Base-by-base conservation (phyloP, 2,888 invertebrate species). In the Sesia apiformis region DNA sequence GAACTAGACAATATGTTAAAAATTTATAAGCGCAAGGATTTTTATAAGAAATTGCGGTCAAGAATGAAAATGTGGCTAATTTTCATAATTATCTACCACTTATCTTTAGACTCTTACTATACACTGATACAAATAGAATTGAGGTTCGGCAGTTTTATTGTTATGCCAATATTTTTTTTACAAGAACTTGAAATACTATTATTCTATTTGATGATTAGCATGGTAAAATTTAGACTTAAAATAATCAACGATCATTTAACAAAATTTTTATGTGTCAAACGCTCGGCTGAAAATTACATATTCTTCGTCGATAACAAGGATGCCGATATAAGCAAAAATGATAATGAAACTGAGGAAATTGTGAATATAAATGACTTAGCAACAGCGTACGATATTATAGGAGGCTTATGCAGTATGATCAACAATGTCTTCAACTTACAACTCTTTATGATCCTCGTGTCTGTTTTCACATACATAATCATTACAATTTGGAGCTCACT, bases 401-500 rank as follows among this genome's bases (percentile, higher is more conserved):
- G 60, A 5, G 55, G 58, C 4, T 53, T 55, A 3, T 58, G 57
- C 41, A 41, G 38, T 23, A 55, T 53, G 7, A 55, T 61, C 7
- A 61, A 61, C 39, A 43, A 57, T 5, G 54, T 56, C 6, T 60
- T 54, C 7, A 57, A 56, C 51, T 60, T 58, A 5, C 58, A 58
- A 46, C 55, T 58, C n/a, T 55, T 58, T 6, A 56, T 60, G 51
- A 56, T 52, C 40, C 43, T 60, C 39, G 49, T 57, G 6, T 41
- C 55, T 6, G 53, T 54, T n/a, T 58, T 58, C 38, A 40, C 53
- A 5, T 60, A 57, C 53, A 52, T 61, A 38, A 40, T 57, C 5
- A 52, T 53, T 8, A 49, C 56, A 8, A 54, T 60, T 6, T 59
- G 60, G 60, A 49, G 53, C 5, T 51, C 54, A 42, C 39, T 57